Evolutionary conservation across 2,888 invertebrate species (phyloP).

Genomic region (Scaptomyza caliginosa): DNA sequence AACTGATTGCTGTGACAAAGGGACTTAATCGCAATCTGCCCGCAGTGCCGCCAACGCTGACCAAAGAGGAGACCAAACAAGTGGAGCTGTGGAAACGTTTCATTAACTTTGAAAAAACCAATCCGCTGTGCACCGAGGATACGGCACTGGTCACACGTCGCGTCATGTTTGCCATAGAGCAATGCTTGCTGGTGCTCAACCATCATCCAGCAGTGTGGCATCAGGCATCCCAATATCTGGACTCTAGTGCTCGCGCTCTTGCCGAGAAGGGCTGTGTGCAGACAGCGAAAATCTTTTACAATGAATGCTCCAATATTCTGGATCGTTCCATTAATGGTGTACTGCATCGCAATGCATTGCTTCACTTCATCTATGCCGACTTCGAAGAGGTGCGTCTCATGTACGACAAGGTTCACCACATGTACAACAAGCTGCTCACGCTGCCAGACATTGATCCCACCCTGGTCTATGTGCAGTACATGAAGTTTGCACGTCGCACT

Average conservation of each 20-base stretch:
- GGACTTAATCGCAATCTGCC: conserved; percentile 98
- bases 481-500: conserved; percentile 98
- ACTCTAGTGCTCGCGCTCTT: conserved; percentile 95
- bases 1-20: conserved; percentile 96
- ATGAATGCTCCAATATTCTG: conserved; percentile 97
- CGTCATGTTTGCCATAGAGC: conserved; percentile 99
- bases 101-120: conserved; percentile 98
- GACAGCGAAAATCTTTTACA: conserved; percentile 95
- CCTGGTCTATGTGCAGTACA: conserved; percentile 98
- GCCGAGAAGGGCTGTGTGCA: conserved; percentile 98
- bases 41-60: conserved; percentile 96
- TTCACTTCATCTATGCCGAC: conserved; percentile 99
- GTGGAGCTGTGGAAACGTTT: conserved; percentile 99
- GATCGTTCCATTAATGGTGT: conserved; percentile 96
- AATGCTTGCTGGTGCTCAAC: conserved; percentile 96
- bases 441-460: conserved; percentile 97
- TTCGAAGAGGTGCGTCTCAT: conserved; percentile 98
- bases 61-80: conserved; percentile 96
- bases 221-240: conserved; percentile 98
- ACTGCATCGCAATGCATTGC: conserved; percentile 94
- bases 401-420: conserved; percentile 97
- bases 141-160: conserved; percentile 95
- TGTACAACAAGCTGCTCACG: conserved; percentile 95
- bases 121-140: conserved; percentile 98
- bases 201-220: conserved; percentile 99